Conservation (phyloP, 2,797 vertebrate genomes). For the Argyrosomus regius region DNA sequence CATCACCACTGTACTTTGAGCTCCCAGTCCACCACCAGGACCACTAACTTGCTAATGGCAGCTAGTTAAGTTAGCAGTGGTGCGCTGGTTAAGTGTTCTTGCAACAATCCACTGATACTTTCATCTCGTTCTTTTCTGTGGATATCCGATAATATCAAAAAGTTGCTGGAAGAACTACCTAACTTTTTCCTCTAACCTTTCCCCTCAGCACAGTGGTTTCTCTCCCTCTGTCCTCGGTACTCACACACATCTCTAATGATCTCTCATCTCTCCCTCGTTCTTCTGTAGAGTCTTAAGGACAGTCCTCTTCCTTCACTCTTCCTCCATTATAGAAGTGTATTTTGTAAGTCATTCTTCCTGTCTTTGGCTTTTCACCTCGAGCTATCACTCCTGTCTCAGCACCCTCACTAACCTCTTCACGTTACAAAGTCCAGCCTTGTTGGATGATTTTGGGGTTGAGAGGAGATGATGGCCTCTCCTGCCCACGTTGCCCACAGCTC, state of each 20-base stretch:
- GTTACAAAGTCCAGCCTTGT: background rate
- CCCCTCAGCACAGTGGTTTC: background rate
- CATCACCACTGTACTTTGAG: too few species aligned
- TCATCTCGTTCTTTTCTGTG: too few species aligned
- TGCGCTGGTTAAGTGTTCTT: too few species aligned
- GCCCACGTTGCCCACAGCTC: background rate
- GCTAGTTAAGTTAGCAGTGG: too few species aligned
- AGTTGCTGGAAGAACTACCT: background rate
- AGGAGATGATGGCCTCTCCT: background rate
- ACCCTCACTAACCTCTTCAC: slow-evolving; percentile 34
- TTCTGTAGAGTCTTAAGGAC: slow-evolving; percentile 94
- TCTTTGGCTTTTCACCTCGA: slow-evolving; percentile 44
- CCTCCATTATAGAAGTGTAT: slow-evolving; percentile 86
- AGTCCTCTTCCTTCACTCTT: slow-evolving; percentile 82
- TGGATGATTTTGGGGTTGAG: background rate
- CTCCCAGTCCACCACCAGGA: too few species aligned
- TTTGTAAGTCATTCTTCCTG: slow-evolving; percentile 90
- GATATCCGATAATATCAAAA: background rate
- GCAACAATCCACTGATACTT: too few species aligned
- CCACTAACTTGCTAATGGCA: too few species aligned
- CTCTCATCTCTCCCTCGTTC: slow-evolving; percentile 58
- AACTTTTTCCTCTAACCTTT: slow-evolving; percentile 9
- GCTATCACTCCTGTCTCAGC: slow-evolving; percentile 21
- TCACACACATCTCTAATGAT: slow-evolving; percentile 44
- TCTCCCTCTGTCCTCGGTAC: background rate